A percentile compares a stretch with the other conserved stretches of the same genome.
These are phyloP conservation scores for Enteromius fasciolatus DNA, from an alignment of 2,797 vertebrate genomes.

Conservation along the genomic window DNA sequence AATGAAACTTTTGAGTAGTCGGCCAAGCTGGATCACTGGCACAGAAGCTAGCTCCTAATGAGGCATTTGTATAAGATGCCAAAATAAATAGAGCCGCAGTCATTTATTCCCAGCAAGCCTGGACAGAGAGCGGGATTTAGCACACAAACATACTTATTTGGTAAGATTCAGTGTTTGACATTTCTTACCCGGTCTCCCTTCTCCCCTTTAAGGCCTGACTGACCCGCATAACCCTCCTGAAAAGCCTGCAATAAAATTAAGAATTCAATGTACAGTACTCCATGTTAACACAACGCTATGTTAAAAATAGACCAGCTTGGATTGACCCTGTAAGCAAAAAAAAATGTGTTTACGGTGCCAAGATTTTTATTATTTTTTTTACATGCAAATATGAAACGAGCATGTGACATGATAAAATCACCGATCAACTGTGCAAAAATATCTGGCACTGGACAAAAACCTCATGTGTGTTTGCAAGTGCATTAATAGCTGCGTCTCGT, in stretches of 20 bases:
- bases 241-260: conserved; percentile 45
- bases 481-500: conserved; percentile 2
- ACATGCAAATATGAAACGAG: conserved; percentile 22
- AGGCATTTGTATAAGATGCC: conserved; percentile 49
- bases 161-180: conserved; percentile 18
- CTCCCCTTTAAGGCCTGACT: conserved; percentile 71
- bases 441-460: neutral
- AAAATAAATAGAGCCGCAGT: conserved; percentile 50
- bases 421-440: neutral
- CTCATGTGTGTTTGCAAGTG: neutral
- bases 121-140: conserved; percentile 13
- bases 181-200: conserved; percentile 75
- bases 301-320: neutral
- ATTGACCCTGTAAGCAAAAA: neutral
- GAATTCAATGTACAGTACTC: neutral
- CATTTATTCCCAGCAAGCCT: conserved; percentile 46
- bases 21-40: conserved; percentile 45
- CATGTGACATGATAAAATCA: conserved; percentile 17
- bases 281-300: neutral
- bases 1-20: conserved; percentile 48
- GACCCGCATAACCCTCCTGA: conserved; percentile 66
- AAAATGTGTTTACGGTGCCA: neutral
- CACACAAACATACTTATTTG: conserved; percentile 18
- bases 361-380: neutral
- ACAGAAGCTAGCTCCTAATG: conserved; percentile 41